A percentile compares a stretch with the other conserved stretches of the same genome.
Evolutionary conservation across 2,797 vertebrate species (phyloP).

Genomic region (Antennarius maculatus): DNA sequence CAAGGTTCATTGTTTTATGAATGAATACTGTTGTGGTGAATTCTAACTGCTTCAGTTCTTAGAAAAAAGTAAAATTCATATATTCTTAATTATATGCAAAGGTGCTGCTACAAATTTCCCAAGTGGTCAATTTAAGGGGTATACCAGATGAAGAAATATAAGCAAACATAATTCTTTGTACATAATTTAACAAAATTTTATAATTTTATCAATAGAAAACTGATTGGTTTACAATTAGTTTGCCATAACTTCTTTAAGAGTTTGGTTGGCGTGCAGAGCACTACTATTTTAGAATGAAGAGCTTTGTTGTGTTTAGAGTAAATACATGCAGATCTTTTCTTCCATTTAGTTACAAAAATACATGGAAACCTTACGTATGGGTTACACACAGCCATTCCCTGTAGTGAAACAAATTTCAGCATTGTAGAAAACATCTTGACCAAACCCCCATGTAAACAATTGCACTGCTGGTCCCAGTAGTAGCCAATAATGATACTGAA

Average conservation of each 20-base stretch:
- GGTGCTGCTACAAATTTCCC: slow-evolving; percentile 28
- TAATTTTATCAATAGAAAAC: neutral
- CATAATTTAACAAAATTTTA: neutral
- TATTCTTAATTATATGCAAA: slow-evolving; percentile 34
- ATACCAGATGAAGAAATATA: neutral
- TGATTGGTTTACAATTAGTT: neutral
- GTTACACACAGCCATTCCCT: slow-evolving; percentile 45
- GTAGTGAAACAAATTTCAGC: slow-evolving; percentile 55
- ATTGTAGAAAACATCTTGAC: slow-evolving; percentile 52
- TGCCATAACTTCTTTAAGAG: slow-evolving; percentile 1
- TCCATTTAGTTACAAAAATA: slow-evolving; percentile 20
- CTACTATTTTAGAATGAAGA: neutral
- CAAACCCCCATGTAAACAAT: slow-evolving; percentile 67
- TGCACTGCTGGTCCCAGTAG: slow-evolving; percentile 53
- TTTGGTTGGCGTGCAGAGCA: slow-evolving; percentile 21
- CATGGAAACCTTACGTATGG: slow-evolving; percentile 26
- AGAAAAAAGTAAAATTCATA: slow-evolving; percentile 24
- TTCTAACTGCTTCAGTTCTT: slow-evolving; percentile 1
- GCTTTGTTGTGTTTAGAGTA: slow-evolving; percentile 19
- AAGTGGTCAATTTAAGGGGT: slow-evolving; percentile 37
- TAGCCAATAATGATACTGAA: slow-evolving; percentile 30
- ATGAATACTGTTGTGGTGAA: slow-evolving; percentile 1
- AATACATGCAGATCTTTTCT: slow-evolving; percentile 29
- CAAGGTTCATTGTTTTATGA: slow-evolving; percentile 5
- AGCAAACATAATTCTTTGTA: slow-evolving; percentile 1